A percentile compares a stretch with the other conserved stretches of the same genome.
Conservation (phyloP, 2,888 invertebrate species). For the Brachycybe producta region DNA sequence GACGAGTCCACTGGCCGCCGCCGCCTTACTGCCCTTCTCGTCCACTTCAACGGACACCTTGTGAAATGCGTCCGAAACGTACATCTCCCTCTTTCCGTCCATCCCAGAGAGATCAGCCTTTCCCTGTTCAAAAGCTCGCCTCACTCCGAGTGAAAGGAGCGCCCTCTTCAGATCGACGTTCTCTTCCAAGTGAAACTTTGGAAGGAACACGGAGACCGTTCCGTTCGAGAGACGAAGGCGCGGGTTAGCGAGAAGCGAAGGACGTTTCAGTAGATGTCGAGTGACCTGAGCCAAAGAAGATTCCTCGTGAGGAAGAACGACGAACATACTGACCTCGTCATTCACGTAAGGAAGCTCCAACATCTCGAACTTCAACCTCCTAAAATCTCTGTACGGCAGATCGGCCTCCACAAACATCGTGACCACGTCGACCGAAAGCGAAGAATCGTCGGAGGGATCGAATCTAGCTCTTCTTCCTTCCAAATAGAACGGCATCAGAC, state of each 20-base stretch:
- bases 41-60: conserved; percentile 38
- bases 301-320: conserved; percentile 44
- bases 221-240: background rate
- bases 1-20: conserved; percentile 48
- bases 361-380: conserved; percentile 5
- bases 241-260: background rate
- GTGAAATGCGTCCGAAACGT: conserved; percentile 38
- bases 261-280: background rate
- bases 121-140: conserved; percentile 21
- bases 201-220: conserved; percentile 21
- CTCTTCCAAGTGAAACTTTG: conserved; percentile 23
- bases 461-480: background rate
- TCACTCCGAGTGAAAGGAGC: conserved; percentile 21
- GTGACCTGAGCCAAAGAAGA: background rate
- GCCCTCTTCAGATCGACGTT: conserved; percentile 20
- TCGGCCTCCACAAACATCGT: background rate
- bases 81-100: conserved; percentile 21
- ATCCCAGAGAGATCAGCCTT: conserved; percentile 25
- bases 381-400: conserved; percentile 1
- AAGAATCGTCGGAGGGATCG: background rate
- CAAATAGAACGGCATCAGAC: conserved; percentile 13
- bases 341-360: conserved; percentile 23
- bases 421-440: background rate
- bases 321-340: conserved; percentile 43
- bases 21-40: conserved; percentile 48